Evolutionary conservation across 2,113 vertebrate species (phyloP).

Genomic region (Tychaedon coryphoeus): DNA sequence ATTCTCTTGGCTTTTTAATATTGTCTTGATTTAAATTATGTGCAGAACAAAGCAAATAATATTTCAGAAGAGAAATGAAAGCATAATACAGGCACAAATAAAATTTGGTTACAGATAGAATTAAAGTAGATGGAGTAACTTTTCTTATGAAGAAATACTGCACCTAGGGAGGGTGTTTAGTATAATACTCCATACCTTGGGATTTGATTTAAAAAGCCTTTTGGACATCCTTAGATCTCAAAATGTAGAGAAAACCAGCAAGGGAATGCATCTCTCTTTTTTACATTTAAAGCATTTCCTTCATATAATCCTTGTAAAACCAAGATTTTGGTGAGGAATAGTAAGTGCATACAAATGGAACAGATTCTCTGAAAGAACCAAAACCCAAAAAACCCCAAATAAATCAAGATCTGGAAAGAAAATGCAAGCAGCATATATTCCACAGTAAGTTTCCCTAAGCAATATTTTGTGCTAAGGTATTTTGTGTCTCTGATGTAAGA

Average conservation of each 20-base stretch:
- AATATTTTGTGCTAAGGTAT: neutral
- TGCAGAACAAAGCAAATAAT: neutral
- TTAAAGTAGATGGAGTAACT: neutral
- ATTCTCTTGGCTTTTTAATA: neutral
- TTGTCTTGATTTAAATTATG: neutral
- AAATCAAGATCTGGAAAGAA: neutral
- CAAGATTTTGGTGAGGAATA: neutral
- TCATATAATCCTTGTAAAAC: neutral
- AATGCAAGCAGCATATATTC: neutral
- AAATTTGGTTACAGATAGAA: neutral
- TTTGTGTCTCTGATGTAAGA: neutral
- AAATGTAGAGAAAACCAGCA: neutral
- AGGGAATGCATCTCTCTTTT: neutral
- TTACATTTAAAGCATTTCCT: neutral
- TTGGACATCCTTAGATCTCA: neutral
- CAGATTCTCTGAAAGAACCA: neutral
- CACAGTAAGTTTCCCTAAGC: neutral
- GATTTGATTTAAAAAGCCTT: neutral
- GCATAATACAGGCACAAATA: neutral
- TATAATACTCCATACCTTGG: neutral
- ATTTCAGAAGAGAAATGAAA: neutral
- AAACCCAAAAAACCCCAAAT: accelerated
- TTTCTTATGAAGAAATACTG: neutral
- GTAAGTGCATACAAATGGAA: neutral
- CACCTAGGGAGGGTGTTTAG: neutral